Percentiles rank a stretch among this genome's conserved stretches.
Evolutionary conservation across 2,797 vertebrate species (phyloP).

Genomic region (Sebastes itinus): DNA sequence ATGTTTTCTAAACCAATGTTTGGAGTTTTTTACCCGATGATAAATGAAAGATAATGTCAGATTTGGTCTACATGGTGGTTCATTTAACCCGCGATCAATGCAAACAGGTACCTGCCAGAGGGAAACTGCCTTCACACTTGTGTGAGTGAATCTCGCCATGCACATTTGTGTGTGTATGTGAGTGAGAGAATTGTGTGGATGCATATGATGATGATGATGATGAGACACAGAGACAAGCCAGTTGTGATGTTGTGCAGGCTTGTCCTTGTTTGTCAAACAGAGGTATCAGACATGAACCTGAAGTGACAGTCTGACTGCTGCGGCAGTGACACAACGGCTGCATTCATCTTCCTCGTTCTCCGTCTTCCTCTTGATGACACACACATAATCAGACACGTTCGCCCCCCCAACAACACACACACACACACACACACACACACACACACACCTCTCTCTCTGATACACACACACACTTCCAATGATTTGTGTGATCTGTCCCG

Average conservation of each 20-base stretch:
- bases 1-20: neutral
- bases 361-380: neutral
- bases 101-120: neutral
- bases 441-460: neutral
- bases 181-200: neutral
- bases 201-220: constrained; percentile 12
- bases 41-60: neutral
- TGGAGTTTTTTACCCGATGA: neutral
- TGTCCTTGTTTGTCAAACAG: constrained; percentile 63
- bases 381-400: neutral
- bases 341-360: constrained; percentile 1
- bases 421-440: too few species aligned
- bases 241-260: constrained; percentile 47
- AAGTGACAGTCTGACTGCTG: constrained; percentile 60
- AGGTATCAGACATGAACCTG: constrained; percentile 50
- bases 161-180: neutral
- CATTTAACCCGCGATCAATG: neutral
- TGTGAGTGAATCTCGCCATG: neutral
- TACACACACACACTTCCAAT: neutral
- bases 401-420: too few species aligned
- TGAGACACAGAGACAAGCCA: constrained; percentile 32
- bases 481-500: constrained; percentile 19
- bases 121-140: neutral
- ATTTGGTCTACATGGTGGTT: neutral
- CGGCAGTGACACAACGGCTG: neutral